Base-by-base conservation (phyloP, 2,888 invertebrate genomes). In the Zygothrica quintamaculata region DNA sequence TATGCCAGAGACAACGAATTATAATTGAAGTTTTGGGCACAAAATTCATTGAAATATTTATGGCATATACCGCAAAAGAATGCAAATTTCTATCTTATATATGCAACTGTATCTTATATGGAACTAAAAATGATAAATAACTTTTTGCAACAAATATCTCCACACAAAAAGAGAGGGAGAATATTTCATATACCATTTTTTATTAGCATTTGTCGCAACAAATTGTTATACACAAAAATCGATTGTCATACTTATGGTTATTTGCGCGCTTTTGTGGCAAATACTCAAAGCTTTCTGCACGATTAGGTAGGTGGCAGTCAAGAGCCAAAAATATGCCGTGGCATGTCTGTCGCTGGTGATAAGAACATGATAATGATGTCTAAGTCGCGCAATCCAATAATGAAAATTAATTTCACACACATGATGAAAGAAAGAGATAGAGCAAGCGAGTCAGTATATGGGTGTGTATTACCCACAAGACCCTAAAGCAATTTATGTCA, bases 351-450 rank as follows among this genome's bases (percentile, higher is more conserved):
- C 44, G 52, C 39, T 60, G 62, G 31, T 60, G 86, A 87, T 87
- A 77, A 87, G 82, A 85, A 85, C 74, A 67, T 36, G 79, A 85
- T 87, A 87, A 85, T 85, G 86, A 85, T 61, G 84, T 82, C 87
- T 87, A 87, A 81, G 80, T 87, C 86, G 79, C 79, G 61, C 66
- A 80, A 81, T 85, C 85, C 80, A 87, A 81, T 87, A 81, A 81
- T 87, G 75, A 81, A 87, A 81, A 81, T 81, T 87, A 87, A 87
- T 87, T 81, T 80, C 66, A 58, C 56, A 56, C 60, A 58, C 50
- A 44, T 43, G 11, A 37, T 34, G 37, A 34, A 6, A 44, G 16
- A 34, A 15, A 11, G 9, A 29, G 13, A n/a, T 9, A 9, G 25
- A 15, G n/a, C 1, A 22, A 12, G 16, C 1, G 11, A 6, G 26